Conservation (phyloP, 2,113 vertebrate species). For the Psephotus haematonotus region DNA sequence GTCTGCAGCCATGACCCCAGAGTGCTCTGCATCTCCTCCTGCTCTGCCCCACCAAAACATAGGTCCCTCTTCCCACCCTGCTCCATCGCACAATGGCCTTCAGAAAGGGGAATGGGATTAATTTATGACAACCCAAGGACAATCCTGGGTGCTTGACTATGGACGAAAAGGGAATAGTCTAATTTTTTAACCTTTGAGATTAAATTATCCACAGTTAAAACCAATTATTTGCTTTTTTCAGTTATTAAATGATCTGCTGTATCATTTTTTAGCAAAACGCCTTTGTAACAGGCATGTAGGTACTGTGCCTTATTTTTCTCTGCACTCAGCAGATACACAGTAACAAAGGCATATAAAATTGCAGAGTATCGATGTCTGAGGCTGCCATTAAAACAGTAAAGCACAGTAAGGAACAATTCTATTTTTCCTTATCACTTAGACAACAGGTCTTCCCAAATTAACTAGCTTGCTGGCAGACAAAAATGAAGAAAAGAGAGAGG, state of each 20-base stretch:
- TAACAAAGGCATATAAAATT: neutral
- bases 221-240: neutral
- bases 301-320: accelerated
- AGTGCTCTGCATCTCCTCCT: accelerated
- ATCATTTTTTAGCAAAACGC: neutral
- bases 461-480: neutral
- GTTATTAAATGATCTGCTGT: accelerated
- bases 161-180: neutral
- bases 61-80: neutral
- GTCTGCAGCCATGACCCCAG: accelerated
- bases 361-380: neutral
- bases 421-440: neutral
- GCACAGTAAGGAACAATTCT: accelerated
- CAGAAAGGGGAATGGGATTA: accelerated
- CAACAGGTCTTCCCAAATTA: neutral
- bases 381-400: neutral
- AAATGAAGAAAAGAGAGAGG: neutral
- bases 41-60: neutral
- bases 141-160: neutral
- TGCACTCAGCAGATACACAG: neutral
- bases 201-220: neutral
- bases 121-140: neutral
- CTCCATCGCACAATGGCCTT: accelerated
- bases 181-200: neutral
- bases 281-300: neutral